Conservation (phyloP, 2,113 vertebrate genomes). For the Sturnira hondurensis region DNA sequence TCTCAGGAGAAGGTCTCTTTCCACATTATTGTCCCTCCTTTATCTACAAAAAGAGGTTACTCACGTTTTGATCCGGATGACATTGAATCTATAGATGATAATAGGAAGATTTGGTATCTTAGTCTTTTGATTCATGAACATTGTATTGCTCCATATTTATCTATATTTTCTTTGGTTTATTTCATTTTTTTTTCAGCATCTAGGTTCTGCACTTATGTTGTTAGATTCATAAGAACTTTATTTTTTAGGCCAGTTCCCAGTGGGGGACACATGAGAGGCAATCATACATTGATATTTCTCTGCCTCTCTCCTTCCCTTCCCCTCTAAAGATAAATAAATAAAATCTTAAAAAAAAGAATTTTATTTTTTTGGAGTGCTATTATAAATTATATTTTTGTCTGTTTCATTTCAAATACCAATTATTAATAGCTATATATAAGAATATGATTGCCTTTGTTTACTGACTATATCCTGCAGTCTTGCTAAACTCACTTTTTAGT, state of each 20-base stretch:
- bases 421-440: neutral
- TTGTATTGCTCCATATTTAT: neutral
- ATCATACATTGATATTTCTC: too few relatives aligned
- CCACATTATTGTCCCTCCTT: neutral
- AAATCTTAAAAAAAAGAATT: too few relatives aligned
- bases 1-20: neutral
- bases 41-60: neutral
- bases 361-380: neutral
- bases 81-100: neutral
- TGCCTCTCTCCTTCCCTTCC: too few relatives aligned
- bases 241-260: too few relatives aligned
- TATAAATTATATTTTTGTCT: neutral
- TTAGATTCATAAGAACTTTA: neutral
- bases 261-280: too few relatives aligned
- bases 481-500: neutral
- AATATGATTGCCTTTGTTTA: neutral
- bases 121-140: neutral
- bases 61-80: neutral
- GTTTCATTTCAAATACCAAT: neutral
- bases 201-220: neutral
- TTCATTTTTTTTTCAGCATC: neutral
- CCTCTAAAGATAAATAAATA: too few relatives aligned
- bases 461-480: neutral
- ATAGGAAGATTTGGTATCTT: neutral
- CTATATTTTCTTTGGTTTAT: neutral